Evolutionary conservation across 2,888 invertebrate species (phyloP).

Genomic region (Chymomyza caudatula): DNA sequence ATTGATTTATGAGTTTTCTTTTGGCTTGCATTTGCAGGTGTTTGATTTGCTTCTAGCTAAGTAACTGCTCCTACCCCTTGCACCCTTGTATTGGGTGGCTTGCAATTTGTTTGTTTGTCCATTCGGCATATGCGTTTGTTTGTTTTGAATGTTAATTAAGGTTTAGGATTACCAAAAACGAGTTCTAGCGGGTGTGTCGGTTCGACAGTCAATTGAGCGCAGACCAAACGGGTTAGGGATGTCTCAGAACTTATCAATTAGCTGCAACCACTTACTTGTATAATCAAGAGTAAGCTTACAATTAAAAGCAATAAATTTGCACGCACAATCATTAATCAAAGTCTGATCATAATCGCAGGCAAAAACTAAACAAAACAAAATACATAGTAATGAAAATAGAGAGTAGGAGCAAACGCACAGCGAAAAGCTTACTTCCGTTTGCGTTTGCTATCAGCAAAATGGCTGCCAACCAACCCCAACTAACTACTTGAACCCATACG

Average conservation of each 20-base stretch:
- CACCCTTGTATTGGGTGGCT: constrained; percentile 21
- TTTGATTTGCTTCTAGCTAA: constrained; percentile 8
- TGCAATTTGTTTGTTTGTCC: constrained; percentile 27
- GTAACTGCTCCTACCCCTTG: background rate
- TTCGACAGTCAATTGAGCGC: background rate
- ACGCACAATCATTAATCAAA: constrained; percentile 60
- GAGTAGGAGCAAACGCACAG: constrained; percentile 33
- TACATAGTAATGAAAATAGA: constrained; percentile 24
- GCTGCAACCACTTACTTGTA: background rate
- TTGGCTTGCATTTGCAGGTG: constrained; percentile 36
- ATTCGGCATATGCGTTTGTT: constrained; percentile 56
- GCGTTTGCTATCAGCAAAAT: background rate
- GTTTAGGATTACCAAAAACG: constrained; percentile 36
- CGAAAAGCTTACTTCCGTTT: constrained; percentile 40
- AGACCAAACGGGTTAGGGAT: background rate
- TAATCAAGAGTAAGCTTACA: constrained; percentile 35
- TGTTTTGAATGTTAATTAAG: constrained; percentile 73
- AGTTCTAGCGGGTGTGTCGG: no score
- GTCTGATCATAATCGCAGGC: constrained; percentile 66
- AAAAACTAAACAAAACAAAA: constrained; percentile 8
- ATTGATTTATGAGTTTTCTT: constrained; percentile 74
- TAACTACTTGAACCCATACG: constrained; percentile 9
- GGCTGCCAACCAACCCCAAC: constrained; percentile 7
- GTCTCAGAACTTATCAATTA: background rate
- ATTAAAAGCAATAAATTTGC: constrained; percentile 69